phyloP scores from a whole-genome alignment of 2,113 vertebrate species.

The Melospiza melodia region DNA sequence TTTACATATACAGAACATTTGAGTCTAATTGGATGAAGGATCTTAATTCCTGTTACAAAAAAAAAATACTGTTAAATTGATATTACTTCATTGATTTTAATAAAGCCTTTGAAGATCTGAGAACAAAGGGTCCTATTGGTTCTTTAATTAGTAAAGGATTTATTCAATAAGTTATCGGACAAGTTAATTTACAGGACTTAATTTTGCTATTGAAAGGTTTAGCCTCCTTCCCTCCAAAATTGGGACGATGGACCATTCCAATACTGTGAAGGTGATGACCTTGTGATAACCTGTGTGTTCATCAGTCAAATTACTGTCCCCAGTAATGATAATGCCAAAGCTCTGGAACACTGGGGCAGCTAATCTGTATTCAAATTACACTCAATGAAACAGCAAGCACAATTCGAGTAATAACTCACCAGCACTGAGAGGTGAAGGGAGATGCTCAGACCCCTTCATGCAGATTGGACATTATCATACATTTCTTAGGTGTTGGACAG shows the following conservation, averaged over 20 bases:
- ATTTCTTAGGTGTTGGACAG: slow-evolving; percentile 87
- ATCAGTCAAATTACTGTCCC: slow-evolving; percentile 89
- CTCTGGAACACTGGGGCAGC: slow-evolving; percentile 87
- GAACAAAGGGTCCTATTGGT: slow-evolving; percentile 70
- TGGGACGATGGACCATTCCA: slow-evolving; percentile 64
- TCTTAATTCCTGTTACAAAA: slow-evolving; percentile 67
- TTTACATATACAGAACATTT: slow-evolving; percentile 10
- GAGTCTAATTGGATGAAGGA: slow-evolving; percentile 67
- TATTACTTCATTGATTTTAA: slow-evolving; percentile 77
- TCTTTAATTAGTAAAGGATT: slow-evolving; percentile 82
- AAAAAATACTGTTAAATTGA: slow-evolving; percentile 62
- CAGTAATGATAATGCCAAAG: slow-evolving; percentile 86
- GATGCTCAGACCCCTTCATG: slow-evolving; percentile 74
- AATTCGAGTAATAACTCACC: slow-evolving; percentile 86
- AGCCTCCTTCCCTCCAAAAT: slow-evolving; percentile 71
- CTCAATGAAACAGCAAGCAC: slow-evolving; percentile 79
- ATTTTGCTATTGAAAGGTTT: slow-evolving; percentile 79
- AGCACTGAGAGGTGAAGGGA: slow-evolving; percentile 74
- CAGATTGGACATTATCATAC: slow-evolving; percentile 87
- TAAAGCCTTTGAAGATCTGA: slow-evolving; percentile 70
- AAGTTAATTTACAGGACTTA: slow-evolving; percentile 84
- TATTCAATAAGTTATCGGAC: slow-evolving; percentile 82
- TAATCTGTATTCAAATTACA: slow-evolving; percentile 97
- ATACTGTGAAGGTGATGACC: slow-evolving; percentile 83
- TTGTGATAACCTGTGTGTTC: slow-evolving; percentile 93